Evolutionary conservation across 2,797 vertebrate species (phyloP), one percentile per base, ranked within the genome.

Genomic region (Coccyzus lansbergi): DNA sequence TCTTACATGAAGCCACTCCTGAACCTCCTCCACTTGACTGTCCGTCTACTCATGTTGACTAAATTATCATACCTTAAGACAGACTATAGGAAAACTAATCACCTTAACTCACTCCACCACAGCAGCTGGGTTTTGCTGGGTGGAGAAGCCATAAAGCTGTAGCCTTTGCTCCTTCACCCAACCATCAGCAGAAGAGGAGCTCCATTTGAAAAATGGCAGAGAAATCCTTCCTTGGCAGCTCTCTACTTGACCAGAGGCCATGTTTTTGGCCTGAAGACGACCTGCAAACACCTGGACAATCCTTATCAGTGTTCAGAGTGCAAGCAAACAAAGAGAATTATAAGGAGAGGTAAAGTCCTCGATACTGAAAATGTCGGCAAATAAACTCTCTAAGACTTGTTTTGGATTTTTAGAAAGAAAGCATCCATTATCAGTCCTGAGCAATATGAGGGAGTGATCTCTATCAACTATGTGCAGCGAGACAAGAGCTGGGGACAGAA

Each of bases 261-360:
- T 26, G 46, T 67, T 46, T 31, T 0, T 1, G 21, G 12, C 11
- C 25, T 1, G 3, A 31, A 67, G 12, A 48, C 2, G 8, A 38
- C 56, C 34, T 48, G n/a, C 16, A 31, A 68, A 48, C n/a, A 76
- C 40, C 42, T 44, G 76, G n/a, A 42, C 63, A 78, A 78, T 2
- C 64, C n/a, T 36, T 1, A 31, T 2, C 33, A 4, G 36, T 31
- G 26, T 31, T 21, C 15, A 4, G 62, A 58, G 8, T 33, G 48
- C 9, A n/a, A 51, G n/a, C 11, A 42, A 38, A n/a, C 5, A 29
- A 31, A 24, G 14, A 58, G 18, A 76, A 34, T 0, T 0, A 7
- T 3, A 29, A 11, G 15, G 18, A 24, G 9, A 60, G 25, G 14
- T 3, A 5, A 75, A 82, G 51, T 12, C 16, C 31, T 44, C 18